Evolutionary conservation across 1,140 invertebrate genomes (phyloP), one percentile per base, ranked within the genome.

Genomic region (Myzus persicae): DNA sequence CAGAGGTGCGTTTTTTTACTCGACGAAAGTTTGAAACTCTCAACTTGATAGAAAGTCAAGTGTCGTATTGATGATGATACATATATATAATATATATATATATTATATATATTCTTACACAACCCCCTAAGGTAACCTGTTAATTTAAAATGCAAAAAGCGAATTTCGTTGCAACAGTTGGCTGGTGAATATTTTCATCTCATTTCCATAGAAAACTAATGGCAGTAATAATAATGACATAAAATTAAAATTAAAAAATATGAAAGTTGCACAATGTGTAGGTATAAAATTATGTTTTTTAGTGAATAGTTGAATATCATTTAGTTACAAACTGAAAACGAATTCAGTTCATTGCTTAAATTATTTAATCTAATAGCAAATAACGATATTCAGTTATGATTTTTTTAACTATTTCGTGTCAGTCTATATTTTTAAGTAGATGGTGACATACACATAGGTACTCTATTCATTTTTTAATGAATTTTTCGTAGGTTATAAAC

Each of bases 121-220:
- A 92, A 92, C n/a, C 91, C 46, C 67, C 76, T 31, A 24, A 82
- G 20, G 54, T 82, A 92, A 92, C 91, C 67, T 92, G 76, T 92
- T 92, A 92, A 92, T 92, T 92, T 92, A 92, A 92, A 92, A 82
- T 82, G 67, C 91, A 48, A 82, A 82, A 92, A 36, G 22, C 59
- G 22, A 46, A 46, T 81, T 92, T 84, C 8, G 14, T 38, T 6
- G 91, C 67, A 92, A 92, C 91, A 92, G 91, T 36, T 92, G 91
- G 91, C 42, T 48, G 76, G 22, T 81, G 91, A 92, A 92, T 92
- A 81, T 92, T 91, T 81, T 76, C 42, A 81, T 91, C 90, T 76
- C 22, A 82, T 92, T 92, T 82, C 44, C 76, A 82, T 92, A 92
- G 18, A 76, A 82, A 40, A 82, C 40, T 14, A 38, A 89, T 40